phyloP scores from a whole-genome alignment of 2,888 invertebrate species.

The Harpalus rufipes region DNA sequence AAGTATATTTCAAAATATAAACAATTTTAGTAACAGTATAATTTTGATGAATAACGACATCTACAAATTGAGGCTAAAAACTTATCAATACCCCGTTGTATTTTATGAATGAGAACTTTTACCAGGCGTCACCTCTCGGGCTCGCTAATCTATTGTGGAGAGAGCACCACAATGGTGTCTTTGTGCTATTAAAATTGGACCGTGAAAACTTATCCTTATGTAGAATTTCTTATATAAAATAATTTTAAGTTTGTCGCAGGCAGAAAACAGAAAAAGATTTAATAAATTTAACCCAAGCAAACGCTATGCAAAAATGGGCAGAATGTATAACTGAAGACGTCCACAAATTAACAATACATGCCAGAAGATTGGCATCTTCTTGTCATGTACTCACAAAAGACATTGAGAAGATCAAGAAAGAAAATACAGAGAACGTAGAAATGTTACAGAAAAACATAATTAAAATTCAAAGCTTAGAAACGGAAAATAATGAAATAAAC shows the following conservation, averaged over 20 bases:
- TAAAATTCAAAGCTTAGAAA: conserved; percentile 23
- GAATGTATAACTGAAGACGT: conserved; percentile 66
- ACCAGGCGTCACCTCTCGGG: too few species aligned
- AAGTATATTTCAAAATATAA: too few species aligned
- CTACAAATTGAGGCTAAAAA: too few species aligned
- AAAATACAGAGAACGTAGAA: conserved; percentile 2
- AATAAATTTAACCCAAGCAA: conserved; percentile 65
- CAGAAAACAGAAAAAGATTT: conserved; percentile 63
- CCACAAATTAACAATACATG: conserved; percentile 39
- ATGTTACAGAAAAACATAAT: conserved; percentile 17
- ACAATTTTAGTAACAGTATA: too few species aligned
- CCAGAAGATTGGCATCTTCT: conserved; percentile 6
- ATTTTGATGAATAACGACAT: too few species aligned
- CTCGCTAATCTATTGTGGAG: too few species aligned
- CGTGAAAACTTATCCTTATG: not conserved
- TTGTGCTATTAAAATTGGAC: too few species aligned
- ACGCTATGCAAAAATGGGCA: conserved; percentile 67
- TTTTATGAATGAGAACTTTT: too few species aligned
- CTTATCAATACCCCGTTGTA: too few species aligned
- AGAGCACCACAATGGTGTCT: too few species aligned
- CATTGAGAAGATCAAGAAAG: conserved; percentile 3
- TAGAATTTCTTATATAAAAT: conserved; percentile 15
- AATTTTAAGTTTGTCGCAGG: conserved; percentile 55
- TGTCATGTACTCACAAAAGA: not conserved
- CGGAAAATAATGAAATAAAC: not conserved